Conservation (phyloP, 2,888 invertebrate species). For the Leuctra nigra region DNA sequence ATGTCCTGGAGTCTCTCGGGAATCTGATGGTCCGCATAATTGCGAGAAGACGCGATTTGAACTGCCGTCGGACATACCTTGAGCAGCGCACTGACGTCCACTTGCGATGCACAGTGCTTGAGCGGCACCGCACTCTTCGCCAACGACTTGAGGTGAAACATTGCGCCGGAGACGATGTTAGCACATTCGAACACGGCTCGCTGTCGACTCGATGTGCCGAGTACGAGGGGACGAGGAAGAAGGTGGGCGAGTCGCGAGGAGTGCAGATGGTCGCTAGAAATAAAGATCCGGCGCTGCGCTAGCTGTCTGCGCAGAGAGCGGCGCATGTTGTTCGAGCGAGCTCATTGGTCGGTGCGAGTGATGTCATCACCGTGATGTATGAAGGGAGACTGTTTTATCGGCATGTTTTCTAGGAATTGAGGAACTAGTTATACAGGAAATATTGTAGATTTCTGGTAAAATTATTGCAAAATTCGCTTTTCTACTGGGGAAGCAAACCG, state of each 20-base stretch:
- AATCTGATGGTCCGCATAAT: slow-evolving; percentile 61
- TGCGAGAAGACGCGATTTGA: slow-evolving; percentile 38
- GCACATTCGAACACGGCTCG: background rate
- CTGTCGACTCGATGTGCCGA: no score
- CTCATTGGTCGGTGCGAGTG: background rate
- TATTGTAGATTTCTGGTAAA: no score
- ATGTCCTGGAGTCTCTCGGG: slow-evolving; percentile 78
- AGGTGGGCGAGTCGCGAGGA: no score
- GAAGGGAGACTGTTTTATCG: no score
- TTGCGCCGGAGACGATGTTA: slow-evolving; percentile 34
- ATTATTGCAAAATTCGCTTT: no score
- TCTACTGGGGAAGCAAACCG: no score
- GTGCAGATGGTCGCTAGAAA: no score
- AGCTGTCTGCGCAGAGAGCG: background rate
- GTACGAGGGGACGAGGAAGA: no score
- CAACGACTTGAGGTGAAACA: slow-evolving; percentile 69
- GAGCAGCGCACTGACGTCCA: slow-evolving; percentile 52
- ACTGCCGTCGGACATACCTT: slow-evolving; percentile 56
- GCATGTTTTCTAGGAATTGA: no score
- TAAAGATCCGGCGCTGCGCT: no score
- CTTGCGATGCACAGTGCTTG: slow-evolving; percentile 46
- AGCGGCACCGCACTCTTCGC: slow-evolving; percentile 52
- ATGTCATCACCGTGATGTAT: background rate
- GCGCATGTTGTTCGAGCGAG: background rate
- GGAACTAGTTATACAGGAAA: no score